Conservation (phyloP, 2,888 invertebrate species). For the Acrobeloides nanus region DNA sequence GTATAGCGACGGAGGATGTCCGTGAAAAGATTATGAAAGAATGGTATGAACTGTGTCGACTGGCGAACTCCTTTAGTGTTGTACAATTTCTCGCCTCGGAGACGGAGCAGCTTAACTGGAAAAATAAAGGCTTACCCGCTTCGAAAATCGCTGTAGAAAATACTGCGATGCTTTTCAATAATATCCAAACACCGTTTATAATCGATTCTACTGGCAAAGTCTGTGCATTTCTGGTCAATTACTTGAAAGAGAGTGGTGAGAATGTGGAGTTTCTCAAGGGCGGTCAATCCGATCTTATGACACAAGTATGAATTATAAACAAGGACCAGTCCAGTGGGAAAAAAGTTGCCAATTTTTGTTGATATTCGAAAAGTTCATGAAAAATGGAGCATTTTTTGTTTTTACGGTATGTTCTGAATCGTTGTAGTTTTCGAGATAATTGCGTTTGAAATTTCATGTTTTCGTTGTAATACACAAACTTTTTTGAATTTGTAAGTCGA, state of each 20-base stretch:
- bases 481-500: no score
- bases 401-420: no score
- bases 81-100: conserved; percentile 59
- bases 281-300: conserved; percentile 63
- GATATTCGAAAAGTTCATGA: no score
- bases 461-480: no score
- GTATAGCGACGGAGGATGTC: conserved; percentile 66
- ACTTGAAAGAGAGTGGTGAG: conserved; percentile 46
- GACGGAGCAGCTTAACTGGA: conserved; percentile 72
- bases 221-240: conserved; percentile 64
- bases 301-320: conserved; percentile 30
- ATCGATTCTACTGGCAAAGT: conserved; percentile 68
- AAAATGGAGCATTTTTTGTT: no score
- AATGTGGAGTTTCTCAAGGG: conserved; percentile 68
- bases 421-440: no score
- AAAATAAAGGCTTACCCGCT: conserved; percentile 73
- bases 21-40: conserved; percentile 59
- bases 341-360: no score
- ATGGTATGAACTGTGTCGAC: conserved; percentile 53
- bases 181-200: conserved; percentile 67
- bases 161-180: conserved; percentile 69
- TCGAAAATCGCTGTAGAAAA: conserved; percentile 74
- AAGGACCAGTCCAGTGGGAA: no score
- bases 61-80: conserved; percentile 32
- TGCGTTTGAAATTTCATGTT: no score